phyloP scores from a whole-genome alignment of 1,140 invertebrate genomes.

The Dendroctonus ponderosae region DNA sequence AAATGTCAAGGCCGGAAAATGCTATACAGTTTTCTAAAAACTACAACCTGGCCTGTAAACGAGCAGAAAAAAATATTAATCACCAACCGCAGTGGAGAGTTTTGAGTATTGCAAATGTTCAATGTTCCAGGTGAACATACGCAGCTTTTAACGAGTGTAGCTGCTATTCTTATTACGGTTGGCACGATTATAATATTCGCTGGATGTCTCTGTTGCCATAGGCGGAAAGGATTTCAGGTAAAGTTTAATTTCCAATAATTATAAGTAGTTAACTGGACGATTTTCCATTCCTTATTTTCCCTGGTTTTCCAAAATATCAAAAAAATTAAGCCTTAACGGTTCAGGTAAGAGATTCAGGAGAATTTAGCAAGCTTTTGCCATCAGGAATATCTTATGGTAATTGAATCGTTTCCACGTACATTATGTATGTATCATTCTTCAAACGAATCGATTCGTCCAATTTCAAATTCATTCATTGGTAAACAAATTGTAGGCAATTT shows the following conservation, averaged over 20 bases:
- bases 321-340: not conserved
- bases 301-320: not conserved
- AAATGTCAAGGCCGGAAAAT: not conserved
- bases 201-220: conserved; percentile 49
- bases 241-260: conserved; percentile 12
- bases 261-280: not conserved
- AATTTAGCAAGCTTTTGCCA: not conserved
- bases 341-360: not conserved
- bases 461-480: no score
- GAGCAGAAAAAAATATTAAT: not conserved
- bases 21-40: not conserved
- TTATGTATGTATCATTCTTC: no score
- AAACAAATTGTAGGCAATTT: no score
- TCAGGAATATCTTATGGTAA: not conserved
- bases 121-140: conserved; percentile 42
- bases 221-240: conserved; percentile 49
- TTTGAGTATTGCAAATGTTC: conserved; percentile 18
- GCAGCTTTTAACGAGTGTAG: conserved; percentile 45
- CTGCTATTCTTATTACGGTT: conserved; percentile 45
- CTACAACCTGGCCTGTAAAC: not conserved
- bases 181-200: conserved; percentile 46
- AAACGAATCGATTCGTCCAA: no score
- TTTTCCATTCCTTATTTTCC: not conserved
- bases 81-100: not conserved
- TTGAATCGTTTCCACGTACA: no score